Evolutionary conservation across 2,888 invertebrate species (phyloP).

Genomic region (Stratiomys singularior): DNA sequence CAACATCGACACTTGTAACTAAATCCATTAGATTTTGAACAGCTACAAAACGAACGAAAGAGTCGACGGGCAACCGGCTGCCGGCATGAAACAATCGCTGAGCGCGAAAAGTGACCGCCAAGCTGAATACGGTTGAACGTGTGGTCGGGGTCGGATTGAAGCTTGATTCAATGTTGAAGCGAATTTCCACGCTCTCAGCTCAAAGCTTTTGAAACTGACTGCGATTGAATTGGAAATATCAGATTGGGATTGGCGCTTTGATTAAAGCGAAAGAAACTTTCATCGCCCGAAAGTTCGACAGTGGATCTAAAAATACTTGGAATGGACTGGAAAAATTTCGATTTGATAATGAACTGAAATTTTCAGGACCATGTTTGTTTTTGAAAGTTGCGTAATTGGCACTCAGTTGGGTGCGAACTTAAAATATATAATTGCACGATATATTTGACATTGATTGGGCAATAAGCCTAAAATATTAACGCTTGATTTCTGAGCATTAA

Average conservation of each 20-base stretch:
- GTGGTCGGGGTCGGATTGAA: not conserved
- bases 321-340: not conserved
- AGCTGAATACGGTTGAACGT: not conserved
- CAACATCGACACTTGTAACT: not conserved
- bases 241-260: not conserved
- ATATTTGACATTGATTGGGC: too few relatives aligned
- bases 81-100: conserved; percentile 5
- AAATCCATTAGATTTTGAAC: not conserved
- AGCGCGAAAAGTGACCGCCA: not conserved
- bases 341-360: not conserved
- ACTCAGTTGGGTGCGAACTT: too few relatives aligned
- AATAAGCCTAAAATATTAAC: too few relatives aligned
- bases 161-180: not conserved
- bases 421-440: too few relatives aligned
- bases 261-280: not conserved
- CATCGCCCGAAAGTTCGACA: not conserved
- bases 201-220: not conserved
- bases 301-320: not conserved
- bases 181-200: not conserved
- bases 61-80: too few relatives aligned
- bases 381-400: too few relatives aligned
- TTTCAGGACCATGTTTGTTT: not conserved
- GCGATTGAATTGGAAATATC: not conserved
- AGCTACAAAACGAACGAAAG: not conserved
- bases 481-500: too few relatives aligned